Conservation (phyloP, 2,113 vertebrate genomes). For the Monopterus albus region DNA sequence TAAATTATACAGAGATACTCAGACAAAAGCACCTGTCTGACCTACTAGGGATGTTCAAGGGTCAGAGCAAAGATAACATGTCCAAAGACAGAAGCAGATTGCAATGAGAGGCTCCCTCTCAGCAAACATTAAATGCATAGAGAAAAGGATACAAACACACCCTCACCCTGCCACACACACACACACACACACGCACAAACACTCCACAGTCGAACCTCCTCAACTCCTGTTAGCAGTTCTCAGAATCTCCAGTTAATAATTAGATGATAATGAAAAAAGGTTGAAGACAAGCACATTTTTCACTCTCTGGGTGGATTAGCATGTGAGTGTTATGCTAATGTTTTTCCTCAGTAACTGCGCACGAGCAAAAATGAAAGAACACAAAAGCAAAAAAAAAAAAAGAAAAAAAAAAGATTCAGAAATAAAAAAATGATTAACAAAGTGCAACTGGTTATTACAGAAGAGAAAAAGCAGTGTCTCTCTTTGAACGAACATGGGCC, state of each 20-base stretch:
- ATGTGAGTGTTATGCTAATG: slow-evolving; percentile 78
- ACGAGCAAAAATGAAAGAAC: slow-evolving; percentile 25
- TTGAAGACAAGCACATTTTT: slow-evolving; percentile 71
- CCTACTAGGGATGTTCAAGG: slow-evolving; percentile 64
- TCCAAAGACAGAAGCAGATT: slow-evolving; percentile 62
- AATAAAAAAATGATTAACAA: slow-evolving; percentile 66
- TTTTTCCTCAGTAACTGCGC: slow-evolving; percentile 46
- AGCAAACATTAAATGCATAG: slow-evolving; percentile 59
- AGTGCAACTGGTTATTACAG: slow-evolving; percentile 32
- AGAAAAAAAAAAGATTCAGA: slow-evolving; percentile 38
- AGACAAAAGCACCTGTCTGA: slow-evolving; percentile 58
- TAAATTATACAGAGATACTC: slow-evolving; percentile 62
- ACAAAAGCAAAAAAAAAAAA: slow-evolving; percentile 24
- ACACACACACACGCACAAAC: not conserved
- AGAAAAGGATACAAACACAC: slow-evolving; percentile 30
- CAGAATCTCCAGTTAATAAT: slow-evolving; percentile 79
- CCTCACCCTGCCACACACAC: not conserved
- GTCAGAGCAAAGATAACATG: slow-evolving; percentile 55
- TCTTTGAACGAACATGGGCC: slow-evolving; percentile 38
- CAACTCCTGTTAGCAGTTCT: slow-evolving; percentile 61
- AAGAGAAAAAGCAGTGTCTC: slow-evolving; percentile 10
- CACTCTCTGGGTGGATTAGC: slow-evolving; percentile 76
- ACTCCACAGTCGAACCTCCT: slow-evolving; percentile 33
- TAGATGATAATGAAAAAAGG: slow-evolving; percentile 80
- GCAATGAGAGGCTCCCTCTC: slow-evolving; percentile 58